phyloP scores from a whole-genome alignment of 2,113 vertebrate species.

The Colistium nudipinnis region DNA sequence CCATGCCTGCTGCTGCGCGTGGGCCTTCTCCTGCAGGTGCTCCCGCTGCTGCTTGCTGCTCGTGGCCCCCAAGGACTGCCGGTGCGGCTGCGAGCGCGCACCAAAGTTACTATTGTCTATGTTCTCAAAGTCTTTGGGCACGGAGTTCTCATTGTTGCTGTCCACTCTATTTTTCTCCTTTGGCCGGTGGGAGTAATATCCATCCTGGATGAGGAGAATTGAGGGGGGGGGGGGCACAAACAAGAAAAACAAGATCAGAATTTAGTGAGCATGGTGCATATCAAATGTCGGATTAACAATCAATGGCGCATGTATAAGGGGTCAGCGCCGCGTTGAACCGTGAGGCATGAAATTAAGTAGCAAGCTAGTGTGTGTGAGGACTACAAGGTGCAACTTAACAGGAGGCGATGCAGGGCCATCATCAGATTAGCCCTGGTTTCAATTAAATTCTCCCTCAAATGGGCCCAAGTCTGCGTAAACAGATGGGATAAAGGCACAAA shows the following conservation, averaged over 20 bases:
- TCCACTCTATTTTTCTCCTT: conserved; percentile 93
- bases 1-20: conserved; percentile 81
- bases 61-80: conserved; percentile 77
- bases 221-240: conserved; percentile 35
- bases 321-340: conserved; percentile 59
- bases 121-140: conserved; percentile 98
- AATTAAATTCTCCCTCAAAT: conserved; percentile 74
- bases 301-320: conserved; percentile 60
- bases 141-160: conserved; percentile 99
- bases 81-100: conserved; percentile 89
- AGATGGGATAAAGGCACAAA: conserved; percentile 65
- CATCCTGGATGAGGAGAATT: conserved; percentile 82
- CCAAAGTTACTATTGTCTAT: conserved; percentile 98
- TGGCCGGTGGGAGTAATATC: conserved; percentile 93
- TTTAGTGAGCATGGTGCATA: conserved; percentile 57
- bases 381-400: conserved; percentile 61
- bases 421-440: conserved; percentile 76
- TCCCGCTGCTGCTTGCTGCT: conserved; percentile 84
- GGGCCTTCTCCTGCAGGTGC: conserved; percentile 84
- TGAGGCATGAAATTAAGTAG: conserved; percentile 75
- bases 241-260: conserved; percentile 65
- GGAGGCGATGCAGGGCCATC: conserved; percentile 56
- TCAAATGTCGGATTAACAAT: conserved; percentile 74
- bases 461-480: conserved; percentile 65
- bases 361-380: conserved; percentile 53